phyloP scores from a whole-genome alignment of 2,113 vertebrate genomes.

The Amblyornis subalaris region DNA sequence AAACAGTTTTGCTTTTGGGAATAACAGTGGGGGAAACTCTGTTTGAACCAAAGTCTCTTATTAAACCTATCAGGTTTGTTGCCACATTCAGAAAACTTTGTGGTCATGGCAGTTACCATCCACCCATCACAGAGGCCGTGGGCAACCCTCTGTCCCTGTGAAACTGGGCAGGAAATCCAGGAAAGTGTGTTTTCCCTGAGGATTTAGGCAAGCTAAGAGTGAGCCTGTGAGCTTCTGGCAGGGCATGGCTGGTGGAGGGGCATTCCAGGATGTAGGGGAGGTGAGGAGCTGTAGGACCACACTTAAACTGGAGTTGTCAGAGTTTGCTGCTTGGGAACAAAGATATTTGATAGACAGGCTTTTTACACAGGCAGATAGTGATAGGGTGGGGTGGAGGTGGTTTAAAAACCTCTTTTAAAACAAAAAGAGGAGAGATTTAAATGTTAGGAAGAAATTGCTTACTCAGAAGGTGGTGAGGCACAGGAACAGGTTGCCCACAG shows the following conservation, averaged over 20 bases:
- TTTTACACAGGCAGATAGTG: background rate
- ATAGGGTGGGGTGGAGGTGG: no score
- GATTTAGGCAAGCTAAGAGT: background rate
- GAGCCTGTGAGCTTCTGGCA: rapidly evolving
- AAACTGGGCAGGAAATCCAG: background rate
- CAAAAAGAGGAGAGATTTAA: background rate
- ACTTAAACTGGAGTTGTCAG: background rate
- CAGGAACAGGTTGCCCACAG: background rate
- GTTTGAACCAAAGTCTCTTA: background rate
- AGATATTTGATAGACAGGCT: background rate
- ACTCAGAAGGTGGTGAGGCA: background rate
- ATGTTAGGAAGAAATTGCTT: background rate
- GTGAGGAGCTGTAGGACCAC: background rate
- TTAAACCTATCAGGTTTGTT: background rate
- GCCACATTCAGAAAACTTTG: background rate
- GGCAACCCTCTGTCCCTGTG: background rate
- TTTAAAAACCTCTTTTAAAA: background rate
- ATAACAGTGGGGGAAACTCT: background rate
- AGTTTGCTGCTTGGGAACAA: rapidly evolving
- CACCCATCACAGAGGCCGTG: rapidly evolving
- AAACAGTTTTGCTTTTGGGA: background rate
- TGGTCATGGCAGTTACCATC: background rate
- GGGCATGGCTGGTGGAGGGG: rapidly evolving
- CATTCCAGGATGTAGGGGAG: background rate
- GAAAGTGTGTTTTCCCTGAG: background rate